Evolutionary conservation across 2,113 vertebrate species (phyloP), one percentile per base, ranked within the genome.

Genomic region (Cololabis saira): DNA sequence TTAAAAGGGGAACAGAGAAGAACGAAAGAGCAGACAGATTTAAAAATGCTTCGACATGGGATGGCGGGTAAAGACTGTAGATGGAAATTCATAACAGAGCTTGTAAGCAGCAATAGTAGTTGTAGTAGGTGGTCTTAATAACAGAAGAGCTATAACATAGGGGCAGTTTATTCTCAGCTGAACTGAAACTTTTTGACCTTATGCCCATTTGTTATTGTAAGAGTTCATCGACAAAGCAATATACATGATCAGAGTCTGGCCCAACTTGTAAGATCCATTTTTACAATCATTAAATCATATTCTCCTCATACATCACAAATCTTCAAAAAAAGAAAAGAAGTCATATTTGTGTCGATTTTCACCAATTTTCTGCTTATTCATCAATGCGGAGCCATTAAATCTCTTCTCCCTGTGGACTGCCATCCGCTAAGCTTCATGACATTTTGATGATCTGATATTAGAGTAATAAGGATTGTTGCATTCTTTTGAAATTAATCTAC

Each of bases 221-320:
- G 47, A 45, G 40, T 9, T 51, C 51, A 61, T 61, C 52, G 45
- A 81, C 70, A 37, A 33, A 58, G 19, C 18, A 44, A 56, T 65
- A 70, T 49, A 61, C 43, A 21, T 8, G 22, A 40, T 60, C 7
- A 56, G 16, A 48, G 61, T 77, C 5, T 66, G 17, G 27, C 19
- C 17, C n/a, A 19, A 16, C 47, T 41, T 48, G 2, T 54, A 6
- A 53, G 16, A 12, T 60, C 16, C 30, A 24, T 68, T 78, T 59
- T 40, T 47, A 57, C 76, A 69, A 56, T 17, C 40, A 74, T 68
- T 57, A n/a, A 52, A 64, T 48, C 51, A 61, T 52, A 65, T 61
- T 48, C 24, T 53, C 11, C 13, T 51, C 37, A 21, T 22, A 50
- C 40, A 22, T 50, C 18, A 17, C 3, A 15, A 58, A 67, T 21